Evolutionary conservation across 2,797 vertebrate species (phyloP).

Genomic region (Austrolebias charrua): DNA sequence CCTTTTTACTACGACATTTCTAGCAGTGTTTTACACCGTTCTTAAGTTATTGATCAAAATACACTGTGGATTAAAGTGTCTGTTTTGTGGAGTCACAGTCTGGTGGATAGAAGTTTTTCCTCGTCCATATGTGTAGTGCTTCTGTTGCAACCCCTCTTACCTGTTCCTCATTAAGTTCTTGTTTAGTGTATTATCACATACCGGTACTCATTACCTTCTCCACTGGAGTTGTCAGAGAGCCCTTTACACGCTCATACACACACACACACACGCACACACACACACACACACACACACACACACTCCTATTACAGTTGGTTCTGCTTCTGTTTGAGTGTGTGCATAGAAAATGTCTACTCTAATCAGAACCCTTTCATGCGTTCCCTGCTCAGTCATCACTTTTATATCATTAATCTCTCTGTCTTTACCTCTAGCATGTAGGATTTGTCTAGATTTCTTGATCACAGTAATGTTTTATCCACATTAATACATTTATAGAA

Average conservation of each 20-base stretch:
- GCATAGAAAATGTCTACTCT: constrained; percentile 36
- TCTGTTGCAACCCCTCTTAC: constrained; percentile 38
- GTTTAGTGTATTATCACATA: constrained; percentile 63
- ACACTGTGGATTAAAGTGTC: constrained; percentile 13
- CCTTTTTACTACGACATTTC: background rate
- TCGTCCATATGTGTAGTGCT: constrained; percentile 12
- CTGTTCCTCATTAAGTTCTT: constrained; percentile 65
- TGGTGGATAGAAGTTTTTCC: constrained; percentile 12
- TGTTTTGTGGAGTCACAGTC: constrained; percentile 18
- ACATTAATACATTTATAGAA: background rate
- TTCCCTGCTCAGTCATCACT: constrained; percentile 44
- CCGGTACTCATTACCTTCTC: constrained; percentile 67
- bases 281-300: constrained; percentile 28
- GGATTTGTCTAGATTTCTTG: constrained; percentile 13
- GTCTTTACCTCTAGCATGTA: constrained; percentile 13
- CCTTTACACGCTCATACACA: constrained; percentile 37
- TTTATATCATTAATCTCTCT: constrained; percentile 42
- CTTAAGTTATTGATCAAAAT: constrained; percentile 42
- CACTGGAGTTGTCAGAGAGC: constrained; percentile 62
- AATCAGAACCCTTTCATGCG: constrained; percentile 44
- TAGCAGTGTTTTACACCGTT: constrained; percentile 15
- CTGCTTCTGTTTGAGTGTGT: constrained; percentile 25
- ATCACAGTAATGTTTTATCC: constrained; percentile 7
- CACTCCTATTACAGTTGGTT: constrained; percentile 41
- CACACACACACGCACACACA: constrained; percentile 27